A percentile compares a stretch with the other conserved stretches of the same genome.
Conservation (phyloP, 2,888 invertebrate species). For the Philaethria dido region DNA sequence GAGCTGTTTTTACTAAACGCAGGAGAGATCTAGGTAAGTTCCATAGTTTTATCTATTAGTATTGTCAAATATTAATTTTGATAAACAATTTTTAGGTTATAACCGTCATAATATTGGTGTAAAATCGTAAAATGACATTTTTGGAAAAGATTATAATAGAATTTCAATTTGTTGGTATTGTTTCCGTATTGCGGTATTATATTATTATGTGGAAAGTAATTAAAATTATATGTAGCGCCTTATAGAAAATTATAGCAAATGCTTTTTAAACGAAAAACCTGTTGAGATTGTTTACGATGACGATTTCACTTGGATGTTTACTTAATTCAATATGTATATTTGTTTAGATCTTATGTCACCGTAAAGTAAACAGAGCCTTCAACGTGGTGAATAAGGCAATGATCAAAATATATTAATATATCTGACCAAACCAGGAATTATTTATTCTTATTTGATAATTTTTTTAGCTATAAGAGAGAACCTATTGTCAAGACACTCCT, state of each 20-base stretch:
- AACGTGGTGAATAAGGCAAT: no score
- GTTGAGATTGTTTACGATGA: no score
- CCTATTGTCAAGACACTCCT: no score
- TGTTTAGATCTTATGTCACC: no score
- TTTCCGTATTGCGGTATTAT: background rate
- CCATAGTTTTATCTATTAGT: background rate
- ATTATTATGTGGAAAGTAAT: background rate
- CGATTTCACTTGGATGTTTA: no score
- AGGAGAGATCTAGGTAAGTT: slow-evolving; percentile 77
- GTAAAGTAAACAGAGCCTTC: no score
- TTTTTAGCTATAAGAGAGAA: no score
- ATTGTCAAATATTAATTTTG: background rate
- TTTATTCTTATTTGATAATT: no score
- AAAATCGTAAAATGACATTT: background rate
- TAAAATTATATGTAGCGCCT: background rate
- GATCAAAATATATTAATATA: no score
- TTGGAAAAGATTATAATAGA: background rate
- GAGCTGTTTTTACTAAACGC: slow-evolving; percentile 85
- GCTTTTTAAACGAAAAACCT: background rate
- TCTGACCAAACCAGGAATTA: no score
- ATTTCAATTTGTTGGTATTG: no score
- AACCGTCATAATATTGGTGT: background rate
- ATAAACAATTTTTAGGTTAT: background rate
- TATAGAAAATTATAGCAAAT: background rate
- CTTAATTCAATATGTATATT: no score